These are phyloP conservation scores for Seriola rivoliana DNA, from an alignment of 2,113 vertebrate genomes.

Conservation along the genomic window DNA sequence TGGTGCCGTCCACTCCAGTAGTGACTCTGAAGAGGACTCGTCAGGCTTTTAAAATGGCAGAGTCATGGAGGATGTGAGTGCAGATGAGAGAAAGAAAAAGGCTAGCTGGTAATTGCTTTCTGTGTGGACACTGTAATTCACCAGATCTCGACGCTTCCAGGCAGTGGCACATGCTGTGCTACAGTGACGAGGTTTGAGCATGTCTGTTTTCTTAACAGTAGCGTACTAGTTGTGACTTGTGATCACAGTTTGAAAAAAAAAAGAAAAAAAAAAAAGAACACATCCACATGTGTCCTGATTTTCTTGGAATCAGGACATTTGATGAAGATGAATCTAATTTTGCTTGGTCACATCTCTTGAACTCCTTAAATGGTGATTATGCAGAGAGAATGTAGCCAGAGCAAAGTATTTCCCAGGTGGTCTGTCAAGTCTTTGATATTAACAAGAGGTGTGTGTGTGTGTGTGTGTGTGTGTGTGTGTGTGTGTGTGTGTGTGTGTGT, in stretches of 20 bases:
- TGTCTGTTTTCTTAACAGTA: conserved; percentile 2
- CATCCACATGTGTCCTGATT: not conserved
- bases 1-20: not conserved
- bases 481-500: not conserved
- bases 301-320: conserved; percentile 4
- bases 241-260: not conserved
- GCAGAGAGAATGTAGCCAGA: not conserved
- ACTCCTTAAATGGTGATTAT: conserved; percentile 8
- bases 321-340: conserved; percentile 33
- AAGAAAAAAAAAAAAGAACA: not conserved
- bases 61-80: conserved; percentile 3
- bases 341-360: not conserved
- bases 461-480: conserved; percentile 10
- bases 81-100: conserved; percentile 23
- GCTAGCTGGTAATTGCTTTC: conserved; percentile 15
- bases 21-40: not conserved
- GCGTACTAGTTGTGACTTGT: not conserved
- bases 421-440: conserved; percentile 15
- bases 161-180: not conserved
- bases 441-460: not conserved
- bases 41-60: conserved; percentile 11
- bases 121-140: conserved; percentile 32
- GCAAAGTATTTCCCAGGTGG: conserved; percentile 2
- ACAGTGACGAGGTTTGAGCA: not conserved
- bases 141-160: conserved; percentile 16